Evolutionary conservation across 1,140 invertebrate genomes (phyloP), one percentile per base, ranked within the genome.

Genomic region (Drosophila tsacasi): DNA sequence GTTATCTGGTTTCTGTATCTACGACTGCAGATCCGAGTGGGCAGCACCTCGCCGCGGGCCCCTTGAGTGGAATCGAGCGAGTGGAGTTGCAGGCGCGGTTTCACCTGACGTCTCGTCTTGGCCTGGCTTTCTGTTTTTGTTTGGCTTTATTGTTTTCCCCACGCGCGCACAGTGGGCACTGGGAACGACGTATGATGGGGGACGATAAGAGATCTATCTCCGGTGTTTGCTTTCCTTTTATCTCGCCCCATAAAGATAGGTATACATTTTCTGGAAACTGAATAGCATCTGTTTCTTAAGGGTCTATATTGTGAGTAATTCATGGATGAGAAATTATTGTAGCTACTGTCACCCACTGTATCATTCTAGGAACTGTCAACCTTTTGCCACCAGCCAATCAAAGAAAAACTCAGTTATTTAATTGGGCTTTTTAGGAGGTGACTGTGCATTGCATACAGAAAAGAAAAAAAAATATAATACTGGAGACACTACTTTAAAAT

Each of bases 1-100:
- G 74, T 40, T 79, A 79, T 79, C 75, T 69, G 75, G 74, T 78
- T 79, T 76, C 66, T 55, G 54, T 63, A 79, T 71, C 76, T 68
- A 69, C 76, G 74, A 68, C 75, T 78, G 74, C 81, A 84, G 79
- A 76, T 81, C 69, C 54, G 79, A 84, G 81, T 66, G 60, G 69
- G 68, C 66, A 72, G 67, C 65, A 47, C n/a, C 6, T 8, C 52
- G 32, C 15, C 32, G 13, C 32, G 39, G 39, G 52, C 63, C 32
- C 13, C 66, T 52, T 73, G 71, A 74, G 71, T 73, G 68, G 46
- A 74, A 44, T 21, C 30, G 55, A 6, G 4, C 35, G 65, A 50
- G 62, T 50, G 66, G 27, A 73, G 69, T 50, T 50, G 55, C 69
- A 60, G 44, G 32, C 52, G 40, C 19, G 32, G 65, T 79, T 79